These are phyloP conservation scores for Lepidonotus clava DNA, from an alignment of 2,888 invertebrate species.

Conservation along the genomic window DNA sequence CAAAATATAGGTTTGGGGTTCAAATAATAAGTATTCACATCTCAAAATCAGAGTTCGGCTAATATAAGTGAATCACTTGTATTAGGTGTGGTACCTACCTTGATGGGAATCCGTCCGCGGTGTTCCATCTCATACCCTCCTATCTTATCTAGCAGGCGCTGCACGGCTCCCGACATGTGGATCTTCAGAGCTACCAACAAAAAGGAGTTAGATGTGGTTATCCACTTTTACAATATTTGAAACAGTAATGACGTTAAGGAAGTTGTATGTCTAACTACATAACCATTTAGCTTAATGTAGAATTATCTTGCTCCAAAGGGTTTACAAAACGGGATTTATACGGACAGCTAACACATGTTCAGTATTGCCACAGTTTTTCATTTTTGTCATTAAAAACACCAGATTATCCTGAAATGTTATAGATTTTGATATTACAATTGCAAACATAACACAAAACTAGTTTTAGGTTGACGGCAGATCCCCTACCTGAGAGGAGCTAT, in stretches of 20 bases:
- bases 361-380: neutral
- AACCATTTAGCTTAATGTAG: neutral
- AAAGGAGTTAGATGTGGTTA: neutral
- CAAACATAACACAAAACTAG: too few species aligned
- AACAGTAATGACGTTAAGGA: neutral
- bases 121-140: constrained; percentile 63
- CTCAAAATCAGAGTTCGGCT: neutral
- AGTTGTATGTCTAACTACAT: neutral
- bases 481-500: too few species aligned
- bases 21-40: neutral
- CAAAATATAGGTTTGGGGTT: neutral
- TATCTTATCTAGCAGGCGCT: constrained; percentile 58
- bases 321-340: neutral
- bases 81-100: constrained; percentile 60
- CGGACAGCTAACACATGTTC: neutral
- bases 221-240: neutral
- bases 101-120: constrained; percentile 65
- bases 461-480: too few species aligned
- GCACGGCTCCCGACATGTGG: constrained; percentile 66
- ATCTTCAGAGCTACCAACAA: constrained; percentile 64
- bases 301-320: neutral
- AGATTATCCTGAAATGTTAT: too few species aligned
- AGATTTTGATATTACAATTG: too few species aligned
- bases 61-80: neutral
- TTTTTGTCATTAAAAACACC: too few species aligned